A percentile compares a stretch with the other conserved stretches of the same genome.
Evolutionary conservation across 2,113 vertebrate genomes (phyloP).

Genomic region (Cyanistes caeruleus): DNA sequence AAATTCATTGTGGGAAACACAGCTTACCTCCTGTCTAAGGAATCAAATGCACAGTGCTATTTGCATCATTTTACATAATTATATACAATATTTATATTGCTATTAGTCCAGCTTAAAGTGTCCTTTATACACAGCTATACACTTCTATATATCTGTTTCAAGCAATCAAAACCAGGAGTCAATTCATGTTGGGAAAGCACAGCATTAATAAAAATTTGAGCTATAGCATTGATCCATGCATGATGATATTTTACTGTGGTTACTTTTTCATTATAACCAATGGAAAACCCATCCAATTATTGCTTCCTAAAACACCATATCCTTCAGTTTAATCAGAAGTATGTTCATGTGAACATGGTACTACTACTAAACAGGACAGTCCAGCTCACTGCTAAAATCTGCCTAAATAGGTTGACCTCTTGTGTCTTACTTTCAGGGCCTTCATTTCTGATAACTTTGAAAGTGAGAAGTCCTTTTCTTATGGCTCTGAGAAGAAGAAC

Average conservation of each 20-base stretch:
- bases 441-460: not conserved
- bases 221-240: not conserved
- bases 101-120: not conserved
- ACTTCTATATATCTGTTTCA: not conserved
- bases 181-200: not conserved
- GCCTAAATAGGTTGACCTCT: not conserved
- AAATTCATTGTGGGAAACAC: not conserved
- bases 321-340: not conserved
- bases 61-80: not conserved
- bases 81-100: not conserved
- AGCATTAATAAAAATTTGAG: not conserved
- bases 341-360: not conserved
- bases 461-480: not conserved
- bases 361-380: not conserved
- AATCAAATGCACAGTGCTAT: not conserved
- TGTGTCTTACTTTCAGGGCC: not conserved
- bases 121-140: too few species aligned
- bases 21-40: not conserved
- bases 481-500: not conserved
- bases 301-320: not conserved
- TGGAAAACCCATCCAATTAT: not conserved
- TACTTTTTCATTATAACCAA: not conserved
- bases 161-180: not conserved
- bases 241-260: not conserved
- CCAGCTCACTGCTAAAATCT: not conserved